phyloP scores from a whole-genome alignment of 1,140 invertebrate genomes.

The Brachionus koreanus region DNA sequence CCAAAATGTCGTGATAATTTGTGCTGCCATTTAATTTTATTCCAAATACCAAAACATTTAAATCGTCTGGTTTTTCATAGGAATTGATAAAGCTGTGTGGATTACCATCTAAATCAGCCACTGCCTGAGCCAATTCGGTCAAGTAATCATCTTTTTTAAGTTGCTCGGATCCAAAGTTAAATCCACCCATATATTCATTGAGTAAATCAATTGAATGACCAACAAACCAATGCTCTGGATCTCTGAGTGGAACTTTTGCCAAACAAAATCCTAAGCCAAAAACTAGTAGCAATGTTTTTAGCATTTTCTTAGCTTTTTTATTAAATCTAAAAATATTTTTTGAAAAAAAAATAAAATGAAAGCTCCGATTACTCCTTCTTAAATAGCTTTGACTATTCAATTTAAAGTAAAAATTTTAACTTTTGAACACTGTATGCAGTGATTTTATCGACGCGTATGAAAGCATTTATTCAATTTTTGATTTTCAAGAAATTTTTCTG shows the following conservation, averaged over 20 bases:
- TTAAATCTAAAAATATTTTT: background rate
- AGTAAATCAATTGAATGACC: background rate
- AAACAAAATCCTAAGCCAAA: background rate
- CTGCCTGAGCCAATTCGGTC: background rate
- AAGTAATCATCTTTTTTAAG: background rate
- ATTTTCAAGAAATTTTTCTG: no score
- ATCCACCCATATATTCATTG: constrained; percentile 23
- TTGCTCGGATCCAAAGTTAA: constrained; percentile 6
- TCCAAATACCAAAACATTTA: background rate
- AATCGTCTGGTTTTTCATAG: background rate
- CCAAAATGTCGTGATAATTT: background rate
- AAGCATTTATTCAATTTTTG: no score
- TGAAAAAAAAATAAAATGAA: no score
- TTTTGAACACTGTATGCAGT: no score
- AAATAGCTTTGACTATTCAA: no score
- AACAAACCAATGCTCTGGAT: background rate
- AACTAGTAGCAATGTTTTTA: background rate
- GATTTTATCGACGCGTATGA: no score
- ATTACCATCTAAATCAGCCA: constrained; percentile 12
- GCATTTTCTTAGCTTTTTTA: background rate
- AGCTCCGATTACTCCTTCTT: no score
- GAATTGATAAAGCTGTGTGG: constrained; percentile 8
- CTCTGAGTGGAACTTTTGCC: background rate
- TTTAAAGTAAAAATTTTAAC: no score
- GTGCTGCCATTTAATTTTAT: constrained; percentile 2